Base-by-base conservation (phyloP, 2,797 vertebrate genomes). In the Syncerus caffer region DNA sequence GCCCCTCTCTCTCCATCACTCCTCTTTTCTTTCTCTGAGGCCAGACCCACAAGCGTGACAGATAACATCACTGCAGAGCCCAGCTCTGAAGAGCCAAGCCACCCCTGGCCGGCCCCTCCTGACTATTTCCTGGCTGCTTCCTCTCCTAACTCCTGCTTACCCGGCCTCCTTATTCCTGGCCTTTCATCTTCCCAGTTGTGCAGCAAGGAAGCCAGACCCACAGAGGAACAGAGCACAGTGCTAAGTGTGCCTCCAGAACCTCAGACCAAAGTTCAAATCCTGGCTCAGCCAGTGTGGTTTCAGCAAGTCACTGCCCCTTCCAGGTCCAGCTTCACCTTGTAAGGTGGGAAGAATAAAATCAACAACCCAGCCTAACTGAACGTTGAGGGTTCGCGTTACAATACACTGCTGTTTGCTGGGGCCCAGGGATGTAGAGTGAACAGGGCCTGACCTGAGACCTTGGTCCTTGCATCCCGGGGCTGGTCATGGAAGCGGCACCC, bases 11-110 rank as follows among this genome's bases (percentile, higher is more conserved):
- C 53, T 64, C 84, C 25, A 34, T 34, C 51, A 10, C 11, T 3
- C 51, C 29, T 34, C 55, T 31, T 53, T 53, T 86, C 51, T 96
- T 90, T 67, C 80, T 87, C 19, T 78, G 83, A 94, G 89, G 64
- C 58, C 58, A 27, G 38, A 76, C 5, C 10, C 31, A 71, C 16
- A 62, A 0, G 3, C 15, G 1, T 29, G 38, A 13, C 50, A 79
- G 85, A 76, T 9, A 62, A 53, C 10, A 21, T 55, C 94, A 11
- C 21, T 14, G 7, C 45, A 0, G 21, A 19, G 57, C 60, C 55
- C 14, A 16, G 71, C 16, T 88, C 74, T 67, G 91, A 76, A 89
- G 47, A 57, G 29, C 58, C 14, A 6, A 45, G 25, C 10, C 0
- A 10, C 34, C 25, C 16, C 4, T 19, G 60, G 12, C 50, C 15